Evolutionary conservation across 2,797 vertebrate genomes (phyloP).

Genomic region (Xiphorhynchus erythropygius): DNA sequence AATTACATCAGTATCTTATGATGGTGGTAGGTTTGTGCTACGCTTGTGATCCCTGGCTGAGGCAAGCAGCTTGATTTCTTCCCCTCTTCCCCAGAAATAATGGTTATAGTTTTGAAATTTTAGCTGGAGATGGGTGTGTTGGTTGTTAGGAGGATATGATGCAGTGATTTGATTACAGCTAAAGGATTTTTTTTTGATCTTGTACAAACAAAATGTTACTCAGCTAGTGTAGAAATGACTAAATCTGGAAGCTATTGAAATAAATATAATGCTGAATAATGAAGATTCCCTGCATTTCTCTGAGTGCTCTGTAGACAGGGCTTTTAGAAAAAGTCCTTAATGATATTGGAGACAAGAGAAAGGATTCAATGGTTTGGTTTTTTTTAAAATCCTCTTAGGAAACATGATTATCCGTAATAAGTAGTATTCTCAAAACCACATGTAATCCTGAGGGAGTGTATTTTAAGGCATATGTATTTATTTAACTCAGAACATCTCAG

Average conservation of each 20-base stretch:
- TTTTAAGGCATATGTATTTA: constrained; percentile 33
- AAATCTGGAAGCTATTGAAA: constrained; percentile 29
- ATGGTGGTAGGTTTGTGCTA: neutral
- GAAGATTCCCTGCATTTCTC: constrained; percentile 29
- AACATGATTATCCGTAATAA: constrained; percentile 8
- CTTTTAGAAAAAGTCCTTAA: neutral
- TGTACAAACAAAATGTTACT: constrained; percentile 27
- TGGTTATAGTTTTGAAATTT: neutral
- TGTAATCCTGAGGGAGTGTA: constrained; percentile 23
- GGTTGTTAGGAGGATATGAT: constrained; percentile 17
- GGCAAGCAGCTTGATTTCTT: constrained; percentile 25
- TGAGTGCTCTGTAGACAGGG: neutral
- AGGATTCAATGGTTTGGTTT: neutral
- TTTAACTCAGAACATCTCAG: constrained; percentile 4
- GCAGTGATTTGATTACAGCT: constrained; percentile 43
- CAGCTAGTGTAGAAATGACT: constrained; percentile 18
- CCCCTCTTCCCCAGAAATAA: neutral
- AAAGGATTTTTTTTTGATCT: neutral
- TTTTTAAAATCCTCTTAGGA: neutral
- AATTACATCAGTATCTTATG: constrained; percentile 1
- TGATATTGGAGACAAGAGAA: neutral
- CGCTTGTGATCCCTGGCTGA: neutral
- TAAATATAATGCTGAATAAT: constrained; percentile 47
- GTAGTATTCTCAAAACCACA: constrained; percentile 9
- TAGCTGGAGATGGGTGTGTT: neutral